Conservation (phyloP, 2,888 invertebrate species). For the Pandemis corylana region DNA sequence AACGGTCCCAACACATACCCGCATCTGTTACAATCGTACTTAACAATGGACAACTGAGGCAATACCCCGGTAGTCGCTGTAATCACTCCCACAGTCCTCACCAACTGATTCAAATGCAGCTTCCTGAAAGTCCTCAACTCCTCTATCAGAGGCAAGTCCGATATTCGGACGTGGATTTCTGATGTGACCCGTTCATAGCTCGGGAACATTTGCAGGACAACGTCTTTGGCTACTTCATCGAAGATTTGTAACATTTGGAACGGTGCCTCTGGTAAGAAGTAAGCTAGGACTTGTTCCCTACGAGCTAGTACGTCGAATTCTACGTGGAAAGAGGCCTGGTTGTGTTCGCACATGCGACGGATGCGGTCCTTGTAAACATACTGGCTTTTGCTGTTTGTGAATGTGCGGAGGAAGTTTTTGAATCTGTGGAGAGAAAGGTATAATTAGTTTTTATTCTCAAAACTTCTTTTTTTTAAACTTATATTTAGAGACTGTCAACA, state of each 20-base stretch:
- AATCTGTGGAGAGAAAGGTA: slow-evolving; percentile 75
- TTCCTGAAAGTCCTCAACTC: slow-evolving; percentile 96
- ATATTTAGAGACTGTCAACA: no score
- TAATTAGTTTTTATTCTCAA: background rate
- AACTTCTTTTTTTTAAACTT: no score
- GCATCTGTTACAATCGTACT: slow-evolving; percentile 99
- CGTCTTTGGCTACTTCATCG: slow-evolving; percentile 96
- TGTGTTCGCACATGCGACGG: slow-evolving; percentile 96
- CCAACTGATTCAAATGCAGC: slow-evolving; percentile 96
- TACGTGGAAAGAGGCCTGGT: slow-evolving; percentile 95
- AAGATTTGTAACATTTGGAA: slow-evolving; percentile 98
- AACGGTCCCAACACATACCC: slow-evolving; percentile 98
- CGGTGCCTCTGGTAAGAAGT: slow-evolving; percentile 99
- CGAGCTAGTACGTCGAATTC: slow-evolving; percentile 96
- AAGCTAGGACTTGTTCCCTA: slow-evolving; percentile 96
- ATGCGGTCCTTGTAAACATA: slow-evolving; percentile 97
- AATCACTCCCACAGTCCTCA: slow-evolving; percentile 95
- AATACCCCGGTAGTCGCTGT: slow-evolving; percentile 97
- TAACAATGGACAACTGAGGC: slow-evolving; percentile 97
- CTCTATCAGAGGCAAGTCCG: slow-evolving; percentile 97
- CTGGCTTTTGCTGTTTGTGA: slow-evolving; percentile 93
- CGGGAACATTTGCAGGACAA: slow-evolving; percentile 97
- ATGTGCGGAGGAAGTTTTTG: slow-evolving; percentile 96
- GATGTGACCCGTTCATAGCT: slow-evolving; percentile 97
- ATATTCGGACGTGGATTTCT: slow-evolving; percentile 97